phyloP scores from a whole-genome alignment of 1,140 invertebrate species.

The Harpegnathos saltator region DNA sequence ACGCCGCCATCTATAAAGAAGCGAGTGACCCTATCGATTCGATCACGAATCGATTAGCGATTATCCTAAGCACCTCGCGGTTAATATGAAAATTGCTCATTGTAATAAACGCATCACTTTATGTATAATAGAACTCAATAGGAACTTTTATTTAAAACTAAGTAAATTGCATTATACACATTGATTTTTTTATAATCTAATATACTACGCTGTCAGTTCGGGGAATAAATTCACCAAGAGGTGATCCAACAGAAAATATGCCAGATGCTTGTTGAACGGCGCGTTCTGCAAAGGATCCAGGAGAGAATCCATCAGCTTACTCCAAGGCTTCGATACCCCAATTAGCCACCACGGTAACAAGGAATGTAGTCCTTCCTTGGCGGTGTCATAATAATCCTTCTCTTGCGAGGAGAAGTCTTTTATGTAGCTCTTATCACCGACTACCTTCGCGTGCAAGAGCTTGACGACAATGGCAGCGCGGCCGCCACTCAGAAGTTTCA shows the following conservation, averaged over 20 bases:
- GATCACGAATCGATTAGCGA: no score
- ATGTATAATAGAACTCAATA: conserved; percentile 21
- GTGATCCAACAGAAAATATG: conserved; percentile 85
- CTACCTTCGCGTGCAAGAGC: conserved; percentile 79
- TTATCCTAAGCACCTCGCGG: no score
- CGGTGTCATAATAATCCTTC: conserved; percentile 76
- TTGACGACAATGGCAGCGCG: conserved; percentile 82
- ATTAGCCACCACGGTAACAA: conserved; percentile 82
- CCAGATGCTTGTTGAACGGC: conserved; percentile 84
- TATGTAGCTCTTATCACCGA: conserved; percentile 65
- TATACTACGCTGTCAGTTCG: conserved; percentile 77
- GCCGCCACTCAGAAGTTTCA: conserved; percentile 81
- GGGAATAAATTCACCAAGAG: conserved; percentile 85
- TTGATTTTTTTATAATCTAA: conserved; percentile 13
- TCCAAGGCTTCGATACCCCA: conserved; percentile 79
- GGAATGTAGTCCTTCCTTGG: conserved; percentile 79
- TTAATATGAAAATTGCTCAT: no score
- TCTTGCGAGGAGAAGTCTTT: conserved; percentile 54
- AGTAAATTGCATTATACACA: background rate
- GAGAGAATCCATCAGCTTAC: conserved; percentile 79
- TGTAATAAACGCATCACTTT: background rate
- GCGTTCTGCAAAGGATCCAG: conserved; percentile 82
- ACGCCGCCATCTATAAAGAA: no score
- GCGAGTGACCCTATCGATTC: no score
- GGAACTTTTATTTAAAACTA: conserved; percentile 38